Base-by-base conservation (phyloP, 2,797 vertebrate species). In the Halcyon leucocephala region DNA sequence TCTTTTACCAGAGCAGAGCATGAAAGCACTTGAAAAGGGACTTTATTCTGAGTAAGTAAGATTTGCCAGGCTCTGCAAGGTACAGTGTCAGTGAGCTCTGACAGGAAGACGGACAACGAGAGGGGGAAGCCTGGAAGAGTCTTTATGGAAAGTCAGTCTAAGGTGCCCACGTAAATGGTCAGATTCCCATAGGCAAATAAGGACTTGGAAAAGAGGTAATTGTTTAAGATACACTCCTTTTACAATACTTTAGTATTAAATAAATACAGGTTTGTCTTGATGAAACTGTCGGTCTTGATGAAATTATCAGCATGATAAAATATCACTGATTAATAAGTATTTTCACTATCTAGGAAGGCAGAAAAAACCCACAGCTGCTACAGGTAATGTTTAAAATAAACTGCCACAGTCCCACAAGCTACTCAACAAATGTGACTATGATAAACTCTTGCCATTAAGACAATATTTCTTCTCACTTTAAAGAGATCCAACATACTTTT, bases 281-380 rank as follows among this genome's bases (percentile, higher is more conserved):
- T 49, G 0, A 77, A 61, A 46, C 16, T 28, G 3, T 64, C 42
- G 65, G 4, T 16, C 28, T 37, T 39, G 15, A 79, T 49, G 0
- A 77, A 61, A 46, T 77, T 51, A 21, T 26, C 8, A 5, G 28
- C 17, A 28, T 26, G 49, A 52, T 24, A 35, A 41, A 84, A 21
- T 42, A 62, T 7, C 33, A 35, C 15, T 24, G 8, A 58, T 41
- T 28, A 77, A 9, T 14, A 72, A 62, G 12, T 10, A 60, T 58
- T 73, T 64, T 67, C 69, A 54, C 74, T 48, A 28, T 39, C 12
- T 52, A 54, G 25, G 48, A 57, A 74, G 11, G 15, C 28, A 72
- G 31, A 19, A 80, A 39, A 49, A 69, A 11, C 0, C 10, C 17
- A 8, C 18, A 73, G 48, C 6, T 1, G 3, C 12, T 41, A 33